Evolutionary conservation across 2,888 invertebrate genomes (phyloP).

Genomic region (Byasa hedistus): DNA sequence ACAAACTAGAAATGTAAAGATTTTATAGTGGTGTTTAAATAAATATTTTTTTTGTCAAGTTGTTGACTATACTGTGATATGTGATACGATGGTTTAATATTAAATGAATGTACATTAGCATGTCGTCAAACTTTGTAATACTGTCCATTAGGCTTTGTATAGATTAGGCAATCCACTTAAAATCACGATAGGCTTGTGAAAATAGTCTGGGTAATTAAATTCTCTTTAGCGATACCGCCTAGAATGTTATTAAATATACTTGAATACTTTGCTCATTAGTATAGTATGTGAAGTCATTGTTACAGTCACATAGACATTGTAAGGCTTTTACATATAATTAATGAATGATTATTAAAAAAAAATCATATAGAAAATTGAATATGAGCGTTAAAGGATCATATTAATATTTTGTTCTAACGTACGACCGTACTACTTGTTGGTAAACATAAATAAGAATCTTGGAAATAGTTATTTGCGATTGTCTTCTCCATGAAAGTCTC

Average conservation of each 20-base stretch:
- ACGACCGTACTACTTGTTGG: too few species aligned
- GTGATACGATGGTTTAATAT: background rate
- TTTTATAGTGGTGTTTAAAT: too few species aligned
- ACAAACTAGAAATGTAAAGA: too few species aligned
- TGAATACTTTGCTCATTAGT: constrained; percentile 4
- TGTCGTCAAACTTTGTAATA: background rate
- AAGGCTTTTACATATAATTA: background rate
- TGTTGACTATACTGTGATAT: too few species aligned
- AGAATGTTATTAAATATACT: constrained; percentile 16
- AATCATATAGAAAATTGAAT: too few species aligned
- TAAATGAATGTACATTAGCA: background rate
- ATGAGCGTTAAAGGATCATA: background rate
- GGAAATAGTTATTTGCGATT: too few species aligned
- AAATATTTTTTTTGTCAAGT: too few species aligned
- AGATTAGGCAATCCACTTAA: constrained; percentile 11
- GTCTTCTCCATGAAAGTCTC: too few species aligned
- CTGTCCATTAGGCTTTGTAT: background rate
- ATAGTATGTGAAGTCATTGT: background rate
- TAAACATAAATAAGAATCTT: too few species aligned
- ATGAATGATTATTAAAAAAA: too few species aligned
- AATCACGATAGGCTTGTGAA: constrained; percentile 1
- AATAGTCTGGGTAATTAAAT: constrained; percentile 23
- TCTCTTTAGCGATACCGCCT: constrained; percentile 23
- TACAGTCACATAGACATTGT: background rate
- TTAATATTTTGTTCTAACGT: background rate